These are phyloP conservation scores for Apteryx mantelli DNA, from an alignment of 2,113 vertebrate genomes.

Conservation along the genomic window DNA sequence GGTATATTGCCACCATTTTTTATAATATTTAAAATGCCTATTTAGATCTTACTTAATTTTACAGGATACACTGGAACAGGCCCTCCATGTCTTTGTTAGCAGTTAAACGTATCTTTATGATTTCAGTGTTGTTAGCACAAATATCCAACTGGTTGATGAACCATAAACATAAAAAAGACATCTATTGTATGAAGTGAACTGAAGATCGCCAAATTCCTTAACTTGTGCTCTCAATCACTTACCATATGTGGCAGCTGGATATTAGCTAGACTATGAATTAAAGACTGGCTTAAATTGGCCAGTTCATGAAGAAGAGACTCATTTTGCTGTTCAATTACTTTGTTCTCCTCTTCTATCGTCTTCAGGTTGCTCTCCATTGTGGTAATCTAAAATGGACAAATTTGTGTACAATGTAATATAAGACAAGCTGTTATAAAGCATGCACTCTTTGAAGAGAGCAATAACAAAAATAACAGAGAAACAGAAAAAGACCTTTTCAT, in stretches of 20 bases:
- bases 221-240: constrained; percentile 87
- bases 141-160: constrained; percentile 72
- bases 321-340: constrained; percentile 99
- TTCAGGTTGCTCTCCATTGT: constrained; percentile 99
- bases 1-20: constrained; percentile 61
- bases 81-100: constrained; percentile 74
- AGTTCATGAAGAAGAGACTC: constrained; percentile 98
- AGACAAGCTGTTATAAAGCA: constrained; percentile 31
- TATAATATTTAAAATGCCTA: constrained; percentile 53
- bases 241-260: constrained; percentile 99
- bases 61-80: constrained; percentile 70
- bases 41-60: constrained; percentile 70
- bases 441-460: background rate
- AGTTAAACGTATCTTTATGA: constrained; percentile 72
- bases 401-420: constrained; percentile 70
- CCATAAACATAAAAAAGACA: constrained; percentile 67
- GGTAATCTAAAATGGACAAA: constrained; percentile 88
- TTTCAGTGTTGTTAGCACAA: constrained; percentile 73
- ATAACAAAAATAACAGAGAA: background rate
- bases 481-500: background rate
- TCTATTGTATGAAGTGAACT: constrained; percentile 61
- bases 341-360: constrained; percentile 99
- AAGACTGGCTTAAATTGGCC: constrained; percentile 98
- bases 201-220: constrained; percentile 76
- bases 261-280: constrained; percentile 99